Evolutionary conservation across 30 jellyfish, hydroid and myxozoan genomes (phyloP).

Genomic region (Cassiopea andromeda): DNA sequence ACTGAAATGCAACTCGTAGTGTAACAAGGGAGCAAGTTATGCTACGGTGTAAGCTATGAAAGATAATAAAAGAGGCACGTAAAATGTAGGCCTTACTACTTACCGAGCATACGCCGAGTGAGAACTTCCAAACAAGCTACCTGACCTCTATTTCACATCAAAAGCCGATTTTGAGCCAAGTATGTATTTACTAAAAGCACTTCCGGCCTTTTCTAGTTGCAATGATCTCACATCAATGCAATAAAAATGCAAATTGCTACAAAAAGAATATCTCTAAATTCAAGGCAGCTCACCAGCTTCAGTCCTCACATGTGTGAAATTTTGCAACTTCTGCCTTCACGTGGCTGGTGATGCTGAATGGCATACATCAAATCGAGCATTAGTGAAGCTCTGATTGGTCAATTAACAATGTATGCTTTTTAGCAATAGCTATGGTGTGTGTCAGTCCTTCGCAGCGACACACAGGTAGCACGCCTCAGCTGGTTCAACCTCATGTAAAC

Average conservation of each 20-base stretch:
- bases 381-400: background rate
- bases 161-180: background rate
- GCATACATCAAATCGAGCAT: background rate
- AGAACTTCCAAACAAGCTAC: background rate
- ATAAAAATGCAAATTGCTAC: background rate
- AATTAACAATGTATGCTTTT: constrained; percentile 1
- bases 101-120: background rate
- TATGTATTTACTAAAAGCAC: background rate
- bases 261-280: background rate
- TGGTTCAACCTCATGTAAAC: background rate
- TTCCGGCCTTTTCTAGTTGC: background rate
- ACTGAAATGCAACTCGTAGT: background rate
- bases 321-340: constrained; percentile 26
- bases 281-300: background rate
- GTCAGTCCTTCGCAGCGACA: constrained; percentile 40
- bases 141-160: background rate
- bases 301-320: background rate
- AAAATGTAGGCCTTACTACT: background rate
- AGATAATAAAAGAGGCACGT: background rate
- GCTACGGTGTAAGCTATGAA: background rate
- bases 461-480: background rate
- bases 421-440: constrained; percentile 9
- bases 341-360: background rate
- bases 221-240: background rate
- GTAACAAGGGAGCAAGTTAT: background rate